Evolutionary conservation across 2,113 vertebrate genomes (phyloP).

Genomic region (Ageneiosus marmoratus): DNA sequence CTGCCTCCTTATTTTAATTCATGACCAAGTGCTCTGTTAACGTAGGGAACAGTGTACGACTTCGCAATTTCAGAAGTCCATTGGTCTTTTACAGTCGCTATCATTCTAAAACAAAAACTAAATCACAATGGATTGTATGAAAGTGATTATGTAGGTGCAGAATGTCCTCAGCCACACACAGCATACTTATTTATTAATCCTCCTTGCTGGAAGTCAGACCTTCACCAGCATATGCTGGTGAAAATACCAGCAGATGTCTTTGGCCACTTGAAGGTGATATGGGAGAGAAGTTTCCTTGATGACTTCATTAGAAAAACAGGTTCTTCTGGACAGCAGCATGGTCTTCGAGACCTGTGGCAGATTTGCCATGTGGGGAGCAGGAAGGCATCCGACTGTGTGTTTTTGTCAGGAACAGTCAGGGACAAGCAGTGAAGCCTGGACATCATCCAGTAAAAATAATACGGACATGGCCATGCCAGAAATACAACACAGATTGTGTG

Average conservation of each 20-base stretch:
- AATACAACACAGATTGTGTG: constrained; percentile 51
- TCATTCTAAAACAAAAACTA: constrained; percentile 18
- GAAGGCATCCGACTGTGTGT: constrained; percentile 64
- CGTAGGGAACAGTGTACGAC: background rate
- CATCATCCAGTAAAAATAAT: constrained; percentile 45
- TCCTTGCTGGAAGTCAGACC: constrained; percentile 22
- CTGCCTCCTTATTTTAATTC: background rate
- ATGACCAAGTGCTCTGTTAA: background rate
- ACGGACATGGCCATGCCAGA: constrained; percentile 58
- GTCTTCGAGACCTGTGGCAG: constrained; percentile 33
- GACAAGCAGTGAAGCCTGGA: constrained; percentile 61
- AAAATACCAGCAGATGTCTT: constrained; percentile 40
- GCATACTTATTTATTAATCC: constrained; percentile 41
- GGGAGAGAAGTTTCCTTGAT: constrained; percentile 39
- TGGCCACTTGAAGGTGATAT: constrained; percentile 18
- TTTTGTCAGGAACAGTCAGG: constrained; percentile 64
- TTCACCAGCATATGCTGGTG: constrained; percentile 30
- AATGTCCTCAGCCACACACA: constrained; percentile 18
- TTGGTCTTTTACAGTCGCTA: background rate
- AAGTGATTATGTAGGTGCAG: constrained; percentile 36
- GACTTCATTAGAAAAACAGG: constrained; percentile 34
- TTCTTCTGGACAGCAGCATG: constrained; percentile 20
- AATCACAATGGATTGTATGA: constrained; percentile 43
- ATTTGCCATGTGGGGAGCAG: constrained; percentile 57
- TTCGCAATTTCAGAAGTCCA: background rate